These are phyloP conservation scores for Shinisaurus crocodilurus DNA, from an alignment of 2,113 vertebrate genomes.

Conservation along the genomic window DNA sequence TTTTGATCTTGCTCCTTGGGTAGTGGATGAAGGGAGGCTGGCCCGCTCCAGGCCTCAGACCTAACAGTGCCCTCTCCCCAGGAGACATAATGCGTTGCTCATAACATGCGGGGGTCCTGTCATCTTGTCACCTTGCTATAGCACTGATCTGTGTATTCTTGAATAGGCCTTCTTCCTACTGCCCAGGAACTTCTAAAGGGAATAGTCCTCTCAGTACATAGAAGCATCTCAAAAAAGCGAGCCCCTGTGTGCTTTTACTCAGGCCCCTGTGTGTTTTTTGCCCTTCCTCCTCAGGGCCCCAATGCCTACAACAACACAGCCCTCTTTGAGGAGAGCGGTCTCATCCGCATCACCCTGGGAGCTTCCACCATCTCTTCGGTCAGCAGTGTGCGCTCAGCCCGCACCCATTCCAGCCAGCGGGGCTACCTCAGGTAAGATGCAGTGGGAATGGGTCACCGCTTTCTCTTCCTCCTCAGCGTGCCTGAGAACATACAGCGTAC, in stretches of 20 bases:
- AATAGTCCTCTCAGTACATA: neutral
- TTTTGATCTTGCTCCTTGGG: neutral
- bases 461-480: neutral
- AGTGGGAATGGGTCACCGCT: accelerated
- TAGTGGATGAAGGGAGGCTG: neutral
- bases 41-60: neutral
- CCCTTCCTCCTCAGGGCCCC: conserved; percentile 79
- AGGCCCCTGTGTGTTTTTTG: neutral
- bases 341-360: conserved; percentile 97
- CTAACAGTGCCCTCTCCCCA: too few relatives aligned
- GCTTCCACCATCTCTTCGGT: conserved; percentile 96
- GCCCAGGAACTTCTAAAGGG: neutral
- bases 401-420: conserved; percentile 81
- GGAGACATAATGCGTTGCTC: neutral
- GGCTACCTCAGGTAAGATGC: conserved; percentile 77
- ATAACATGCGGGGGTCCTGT: neutral
- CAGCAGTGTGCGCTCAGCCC: conserved; percentile 92
- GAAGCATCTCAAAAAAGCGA: too few relatives aligned
- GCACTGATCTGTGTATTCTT: neutral
- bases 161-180: neutral
- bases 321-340: conserved; percentile 94
- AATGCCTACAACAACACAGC: conserved; percentile 93
- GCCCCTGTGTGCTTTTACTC: neutral
- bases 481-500: neutral
- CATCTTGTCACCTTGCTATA: neutral